A percentile compares a stretch with the other conserved stretches of the same genome.
These are phyloP conservation scores for Rhipidura dahli DNA, from an alignment of 2,113 vertebrate species.

Conservation along the genomic window DNA sequence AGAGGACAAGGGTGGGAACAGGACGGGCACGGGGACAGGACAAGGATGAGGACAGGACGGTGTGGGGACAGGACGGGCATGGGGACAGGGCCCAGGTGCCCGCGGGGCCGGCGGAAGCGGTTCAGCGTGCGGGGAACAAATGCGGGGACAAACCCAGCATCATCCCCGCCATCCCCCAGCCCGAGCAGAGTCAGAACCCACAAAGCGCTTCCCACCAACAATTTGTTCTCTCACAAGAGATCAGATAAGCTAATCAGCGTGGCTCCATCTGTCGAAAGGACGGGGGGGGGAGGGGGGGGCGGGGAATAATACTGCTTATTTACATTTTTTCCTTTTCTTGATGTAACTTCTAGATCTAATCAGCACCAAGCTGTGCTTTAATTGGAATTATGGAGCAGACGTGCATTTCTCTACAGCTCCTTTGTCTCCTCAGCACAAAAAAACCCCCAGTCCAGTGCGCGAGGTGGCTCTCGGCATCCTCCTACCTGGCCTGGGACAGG, in stretches of 20 bases:
- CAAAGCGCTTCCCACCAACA: background rate
- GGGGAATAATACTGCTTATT: background rate
- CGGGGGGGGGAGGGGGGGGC: background rate
- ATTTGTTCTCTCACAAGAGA: background rate
- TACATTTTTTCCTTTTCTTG: constrained; percentile 15
- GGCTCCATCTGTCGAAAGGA: background rate
- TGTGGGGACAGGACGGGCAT: background rate
- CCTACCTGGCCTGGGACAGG: accelerated
- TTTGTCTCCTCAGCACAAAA: background rate
- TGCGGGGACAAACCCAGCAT: background rate
- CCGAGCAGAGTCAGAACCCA: background rate
- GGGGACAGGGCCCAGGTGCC: background rate
- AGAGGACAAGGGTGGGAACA: background rate
- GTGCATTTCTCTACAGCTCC: background rate
- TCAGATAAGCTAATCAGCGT: background rate
- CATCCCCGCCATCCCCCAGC: background rate
- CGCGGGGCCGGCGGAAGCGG: background rate
- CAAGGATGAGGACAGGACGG: accelerated
- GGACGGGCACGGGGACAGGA: background rate
- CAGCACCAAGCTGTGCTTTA: constrained; percentile 30
- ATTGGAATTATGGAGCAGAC: background rate
- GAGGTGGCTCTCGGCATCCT: background rate
- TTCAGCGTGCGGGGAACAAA: background rate
- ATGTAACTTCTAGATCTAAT: constrained; percentile 21
- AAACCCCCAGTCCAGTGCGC: accelerated